Evolutionary conservation across 2,113 vertebrate species (phyloP).

Genomic region (Nyctereutes procyonoides): DNA sequence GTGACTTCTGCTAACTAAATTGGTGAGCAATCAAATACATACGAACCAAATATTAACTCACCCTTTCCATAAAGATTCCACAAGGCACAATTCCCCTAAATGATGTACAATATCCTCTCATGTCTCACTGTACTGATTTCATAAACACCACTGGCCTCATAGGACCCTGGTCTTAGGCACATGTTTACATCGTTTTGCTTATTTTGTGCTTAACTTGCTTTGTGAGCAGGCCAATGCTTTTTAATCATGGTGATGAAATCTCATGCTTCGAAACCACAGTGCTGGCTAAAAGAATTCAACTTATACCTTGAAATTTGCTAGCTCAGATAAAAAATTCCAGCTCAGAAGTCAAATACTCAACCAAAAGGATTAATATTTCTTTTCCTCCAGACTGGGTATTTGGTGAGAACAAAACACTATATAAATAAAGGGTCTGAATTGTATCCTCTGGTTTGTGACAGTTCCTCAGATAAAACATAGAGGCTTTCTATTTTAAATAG

Average conservation of each 20-base stretch:
- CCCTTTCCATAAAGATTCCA: not conserved
- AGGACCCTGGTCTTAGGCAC: not conserved
- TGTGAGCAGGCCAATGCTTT: not conserved
- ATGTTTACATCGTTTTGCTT: not conserved
- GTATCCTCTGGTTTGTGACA: not conserved
- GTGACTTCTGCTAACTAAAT: not conserved
- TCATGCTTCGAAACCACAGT: not conserved
- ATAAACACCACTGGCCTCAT: not conserved
- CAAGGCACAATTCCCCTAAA: not conserved
- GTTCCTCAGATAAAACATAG: not conserved
- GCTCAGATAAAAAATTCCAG: not conserved
- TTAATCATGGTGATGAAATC: not conserved
- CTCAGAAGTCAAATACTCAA: slow-evolving; percentile 3
- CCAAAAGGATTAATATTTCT: not conserved
- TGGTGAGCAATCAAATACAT: not conserved
- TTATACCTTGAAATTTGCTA: slow-evolving; percentile 32
- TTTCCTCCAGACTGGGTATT: not conserved
- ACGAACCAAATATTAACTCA: not conserved
- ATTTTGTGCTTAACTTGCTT: slow-evolving; percentile 14
- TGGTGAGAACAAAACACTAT: not conserved
- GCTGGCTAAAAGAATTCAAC: slow-evolving; percentile 37
- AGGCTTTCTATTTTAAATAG: slow-evolving; percentile 42
- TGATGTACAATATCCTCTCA: not conserved
- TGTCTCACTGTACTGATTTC: not conserved
- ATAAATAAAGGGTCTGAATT: not conserved